Conservation (phyloP, 2,113 vertebrate genomes). For the Microtus ochrogaster region DNA sequence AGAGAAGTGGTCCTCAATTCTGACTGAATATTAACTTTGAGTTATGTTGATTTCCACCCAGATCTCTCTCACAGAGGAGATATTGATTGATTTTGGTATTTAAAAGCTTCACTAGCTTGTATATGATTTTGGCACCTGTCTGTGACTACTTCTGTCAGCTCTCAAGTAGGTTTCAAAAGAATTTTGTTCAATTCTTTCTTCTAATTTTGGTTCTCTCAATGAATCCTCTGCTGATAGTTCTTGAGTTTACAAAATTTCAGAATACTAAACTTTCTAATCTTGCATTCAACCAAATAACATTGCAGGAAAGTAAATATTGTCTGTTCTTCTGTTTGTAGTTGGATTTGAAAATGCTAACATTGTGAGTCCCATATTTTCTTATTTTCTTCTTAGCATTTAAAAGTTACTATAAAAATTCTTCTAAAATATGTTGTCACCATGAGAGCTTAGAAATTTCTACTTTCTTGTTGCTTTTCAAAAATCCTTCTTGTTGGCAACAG, state of each 20-base stretch:
- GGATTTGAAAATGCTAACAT: constrained; percentile 18
- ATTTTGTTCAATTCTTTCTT: neutral
- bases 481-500: neutral
- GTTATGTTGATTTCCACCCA: neutral
- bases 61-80: neutral
- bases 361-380: neutral
- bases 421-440: constrained; percentile 32
- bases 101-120: neutral
- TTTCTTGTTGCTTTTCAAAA: constrained; percentile 5
- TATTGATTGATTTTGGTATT: neutral
- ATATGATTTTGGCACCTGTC: neutral
- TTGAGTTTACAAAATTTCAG: neutral
- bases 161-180: constrained; percentile 4
- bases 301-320: constrained; percentile 15
- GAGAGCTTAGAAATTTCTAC: constrained; percentile 14
- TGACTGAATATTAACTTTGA: neutral
- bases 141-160: neutral
- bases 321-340: constrained; percentile 52
- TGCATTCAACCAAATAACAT: constrained; percentile 7
- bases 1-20: neutral
- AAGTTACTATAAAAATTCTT: neutral
- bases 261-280: neutral
- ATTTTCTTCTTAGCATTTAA: constrained; percentile 40
- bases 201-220: neutral
- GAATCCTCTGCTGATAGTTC: constrained; percentile 2